Base-by-base conservation (phyloP, 1,140 invertebrate species). In the Saccostrea glomerata region DNA sequence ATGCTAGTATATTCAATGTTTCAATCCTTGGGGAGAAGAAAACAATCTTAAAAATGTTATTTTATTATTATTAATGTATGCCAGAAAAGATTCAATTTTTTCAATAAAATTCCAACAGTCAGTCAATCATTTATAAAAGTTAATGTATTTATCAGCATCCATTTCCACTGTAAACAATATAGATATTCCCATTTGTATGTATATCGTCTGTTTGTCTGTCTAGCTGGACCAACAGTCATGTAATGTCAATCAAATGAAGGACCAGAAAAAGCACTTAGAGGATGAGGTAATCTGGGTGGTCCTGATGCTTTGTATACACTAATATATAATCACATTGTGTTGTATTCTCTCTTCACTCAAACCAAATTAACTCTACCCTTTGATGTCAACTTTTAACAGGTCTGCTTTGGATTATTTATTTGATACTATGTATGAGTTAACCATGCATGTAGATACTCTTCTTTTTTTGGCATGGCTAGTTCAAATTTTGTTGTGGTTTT, bases 221-320 rank as follows among this genome's bases (percentile, higher is more conserved):
- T 93, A 93, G 92, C 89, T 91, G 91, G 92, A 93, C 90, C 86
- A 90, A 86, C 90, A 92, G 88, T 88, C 88, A n/a, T 91, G 91
- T 90, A 90, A 89, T 87, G 85, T 91, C 47, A 90, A 90, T 84
- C 91, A 92, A 66, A 58, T 88, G 58, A 91, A 93, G 60, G 91
- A 93, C 84, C 91, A 92, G 86, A 66, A 90, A 58, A 92, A 90
- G 85, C 90, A 89, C 66, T n/a, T 87, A 20, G 90, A 91, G 84
- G 93, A 93, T 58, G 93, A 93, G 93, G 93, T 93, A 93, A 93
- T 87, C 23, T 36, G 25, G 66, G 13, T 40, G 47, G 82, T 84
- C 82, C 54, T 23, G 15, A 56, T 47, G 66, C 66, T 77, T 25
- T 77, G 30, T 77, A 5, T 77, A 77, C 15, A 77, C 70, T 84